Percentiles rank a stretch among this genome's conserved stretches.
Conservation (phyloP, 2,888 invertebrate species). For the Tuberolachnus salignus region DNA sequence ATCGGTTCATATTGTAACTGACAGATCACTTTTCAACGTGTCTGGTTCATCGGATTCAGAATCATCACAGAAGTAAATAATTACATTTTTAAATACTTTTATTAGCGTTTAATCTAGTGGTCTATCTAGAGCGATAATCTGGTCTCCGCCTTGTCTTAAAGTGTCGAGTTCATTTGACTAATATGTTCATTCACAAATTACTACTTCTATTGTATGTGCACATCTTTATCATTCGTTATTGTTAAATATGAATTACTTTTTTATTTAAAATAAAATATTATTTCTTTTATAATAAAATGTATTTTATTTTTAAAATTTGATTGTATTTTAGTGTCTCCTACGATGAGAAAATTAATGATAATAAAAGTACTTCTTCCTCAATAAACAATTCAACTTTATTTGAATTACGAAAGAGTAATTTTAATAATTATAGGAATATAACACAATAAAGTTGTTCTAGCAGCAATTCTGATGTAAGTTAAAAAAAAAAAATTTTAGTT, state of each 20-base stretch:
- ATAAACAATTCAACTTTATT: background rate
- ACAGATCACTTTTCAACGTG: constrained; percentile 26
- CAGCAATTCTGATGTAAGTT: constrained; percentile 15
- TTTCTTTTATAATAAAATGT: too few relatives aligned
- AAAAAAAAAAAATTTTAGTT: background rate
- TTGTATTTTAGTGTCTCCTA: constrained; percentile 4
- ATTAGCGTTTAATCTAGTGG: background rate
- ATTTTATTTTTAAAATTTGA: background rate
- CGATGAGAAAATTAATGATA: background rate
- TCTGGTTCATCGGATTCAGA: constrained; percentile 15
- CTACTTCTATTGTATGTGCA: background rate
- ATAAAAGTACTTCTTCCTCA: background rate
- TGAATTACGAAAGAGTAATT: background rate
- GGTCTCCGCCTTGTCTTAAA: too few relatives aligned
- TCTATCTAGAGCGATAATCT: background rate
- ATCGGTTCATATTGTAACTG: background rate
- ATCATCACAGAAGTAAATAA: background rate
- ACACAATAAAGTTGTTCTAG: background rate
- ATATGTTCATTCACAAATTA: too few relatives aligned
- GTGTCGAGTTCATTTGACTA: background rate
- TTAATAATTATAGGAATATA: constrained; percentile 11
- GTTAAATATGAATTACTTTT: background rate
- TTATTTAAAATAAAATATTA: too few relatives aligned
- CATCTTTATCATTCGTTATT: background rate
- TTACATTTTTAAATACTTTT: background rate